Percentiles rank a stretch among this genome's conserved stretches.
Conservation (phyloP, 1,140 invertebrate species). For the Anthonomus grandis region DNA sequence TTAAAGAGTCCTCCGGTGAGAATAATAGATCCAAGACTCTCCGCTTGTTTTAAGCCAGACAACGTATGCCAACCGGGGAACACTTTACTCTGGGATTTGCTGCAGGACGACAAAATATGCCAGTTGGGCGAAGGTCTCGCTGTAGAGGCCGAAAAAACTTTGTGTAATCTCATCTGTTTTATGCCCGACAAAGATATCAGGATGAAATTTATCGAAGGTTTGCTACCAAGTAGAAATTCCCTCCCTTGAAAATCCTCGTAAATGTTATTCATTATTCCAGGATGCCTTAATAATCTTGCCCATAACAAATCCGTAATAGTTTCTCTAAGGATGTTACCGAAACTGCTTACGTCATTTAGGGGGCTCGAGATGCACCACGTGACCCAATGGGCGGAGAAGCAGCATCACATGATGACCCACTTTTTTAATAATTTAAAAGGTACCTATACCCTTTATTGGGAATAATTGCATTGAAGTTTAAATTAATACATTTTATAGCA, state of each 20-base stretch:
- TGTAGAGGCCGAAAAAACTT: conserved; percentile 85
- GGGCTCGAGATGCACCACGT: conserved; percentile 78
- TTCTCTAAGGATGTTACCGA: conserved; percentile 82
- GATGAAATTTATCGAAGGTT: conserved; percentile 91
- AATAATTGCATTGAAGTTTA: not conserved
- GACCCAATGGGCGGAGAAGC: conserved; percentile 85
- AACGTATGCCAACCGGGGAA: conserved; percentile 84
- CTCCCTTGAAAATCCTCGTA: too few relatives aligned
- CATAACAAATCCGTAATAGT: conserved; percentile 86
- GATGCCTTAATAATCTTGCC: conserved; percentile 86
- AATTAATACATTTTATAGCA: conserved; percentile 37
- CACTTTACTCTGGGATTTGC: conserved; percentile 88
- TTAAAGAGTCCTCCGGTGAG: conserved; percentile 41
- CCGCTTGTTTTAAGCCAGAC: conserved; percentile 64
- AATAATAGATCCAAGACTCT: conserved; percentile 45
- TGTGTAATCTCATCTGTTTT: conserved; percentile 85
- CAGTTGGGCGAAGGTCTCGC: conserved; percentile 84
- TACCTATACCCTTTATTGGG: not conserved
- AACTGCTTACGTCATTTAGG: conserved; percentile 85
- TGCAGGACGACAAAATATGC: conserved; percentile 86
- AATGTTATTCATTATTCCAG: conserved; percentile 79
- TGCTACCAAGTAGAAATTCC: not conserved
- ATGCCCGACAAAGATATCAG: conserved; percentile 83
- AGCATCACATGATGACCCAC: conserved; percentile 86
- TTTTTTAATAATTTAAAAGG: conserved; percentile 81